These are phyloP conservation scores for Ploceus nigricollis DNA, from an alignment of 2,113 vertebrate genomes.

Conservation along the genomic window DNA sequence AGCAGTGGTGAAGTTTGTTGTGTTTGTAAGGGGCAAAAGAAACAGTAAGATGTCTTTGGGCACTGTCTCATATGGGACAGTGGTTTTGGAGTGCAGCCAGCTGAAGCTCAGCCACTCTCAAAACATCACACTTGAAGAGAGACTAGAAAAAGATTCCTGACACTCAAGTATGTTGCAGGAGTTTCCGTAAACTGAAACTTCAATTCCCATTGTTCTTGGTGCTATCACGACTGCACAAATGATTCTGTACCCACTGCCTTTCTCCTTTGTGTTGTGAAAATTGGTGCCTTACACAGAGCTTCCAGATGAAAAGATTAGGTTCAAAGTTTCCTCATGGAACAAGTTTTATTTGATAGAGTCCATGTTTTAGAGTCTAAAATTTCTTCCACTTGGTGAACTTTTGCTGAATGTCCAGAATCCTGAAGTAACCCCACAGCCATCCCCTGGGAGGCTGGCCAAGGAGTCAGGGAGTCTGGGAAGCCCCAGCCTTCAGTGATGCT, in stretches of 20 bases:
- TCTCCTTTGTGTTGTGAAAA: background rate
- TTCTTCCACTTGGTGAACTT: background rate
- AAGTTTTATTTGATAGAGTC: background rate
- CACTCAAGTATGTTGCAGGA: background rate
- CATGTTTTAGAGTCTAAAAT: background rate
- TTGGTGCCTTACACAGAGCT: background rate
- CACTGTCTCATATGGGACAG: background rate
- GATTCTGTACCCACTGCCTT: background rate
- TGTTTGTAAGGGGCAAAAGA: background rate
- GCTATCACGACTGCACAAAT: accelerated
- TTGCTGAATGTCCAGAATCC: background rate
- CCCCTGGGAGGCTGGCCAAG: background rate
- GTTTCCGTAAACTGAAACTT: background rate
- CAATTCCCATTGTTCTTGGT: background rate
- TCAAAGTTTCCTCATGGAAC: background rate
- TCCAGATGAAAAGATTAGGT: background rate
- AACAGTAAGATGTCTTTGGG: background rate
- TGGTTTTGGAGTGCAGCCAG: background rate
- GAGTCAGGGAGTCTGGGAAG: background rate
- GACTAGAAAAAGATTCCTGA: background rate
- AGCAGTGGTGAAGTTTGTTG: background rate
- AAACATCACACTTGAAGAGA: background rate
- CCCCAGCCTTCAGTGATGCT: background rate
- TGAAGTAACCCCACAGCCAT: background rate
- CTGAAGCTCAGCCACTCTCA: background rate